Conservation (phyloP, 1,140 invertebrate species). For the Megalopta genalis region DNA sequence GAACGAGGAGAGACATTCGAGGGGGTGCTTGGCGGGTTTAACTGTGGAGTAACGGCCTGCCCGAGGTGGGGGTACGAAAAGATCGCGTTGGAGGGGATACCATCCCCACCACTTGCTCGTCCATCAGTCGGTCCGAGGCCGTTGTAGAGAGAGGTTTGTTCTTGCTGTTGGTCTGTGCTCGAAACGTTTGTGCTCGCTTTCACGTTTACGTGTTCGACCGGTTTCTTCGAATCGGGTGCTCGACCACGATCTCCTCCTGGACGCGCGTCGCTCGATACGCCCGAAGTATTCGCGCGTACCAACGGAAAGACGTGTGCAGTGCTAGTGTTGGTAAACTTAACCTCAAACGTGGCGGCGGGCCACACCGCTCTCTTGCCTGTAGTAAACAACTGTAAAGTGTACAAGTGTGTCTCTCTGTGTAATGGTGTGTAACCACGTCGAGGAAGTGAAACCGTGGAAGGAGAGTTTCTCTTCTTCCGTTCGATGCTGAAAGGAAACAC, state of each 20-base stretch:
- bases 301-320: slow-evolving; percentile 37
- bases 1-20: slow-evolving; percentile 63
- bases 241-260: background rate
- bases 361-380: slow-evolving; percentile 15
- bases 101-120: slow-evolving; percentile 69
- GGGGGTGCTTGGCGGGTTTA: slow-evolving; percentile 66
- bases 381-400: slow-evolving; percentile 56
- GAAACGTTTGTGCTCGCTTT: slow-evolving; percentile 17
- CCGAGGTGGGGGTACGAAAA: slow-evolving; percentile 35
- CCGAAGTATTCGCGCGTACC: background rate
- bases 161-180: slow-evolving; percentile 22
- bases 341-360: slow-evolving; percentile 39
- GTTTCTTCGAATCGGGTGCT: background rate
- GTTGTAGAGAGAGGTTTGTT: slow-evolving; percentile 56
- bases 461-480: slow-evolving; percentile 24
- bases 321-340: slow-evolving; percentile 42
- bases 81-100: slow-evolving; percentile 44
- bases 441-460: background rate
- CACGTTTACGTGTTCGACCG: background rate
- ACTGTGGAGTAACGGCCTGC: slow-evolving; percentile 52
- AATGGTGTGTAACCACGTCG: slow-evolving; percentile 34
- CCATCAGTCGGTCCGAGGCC: slow-evolving; percentile 74
- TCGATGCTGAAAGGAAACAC: background rate
- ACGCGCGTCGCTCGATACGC: background rate
- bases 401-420: slow-evolving; percentile 52